These are phyloP conservation scores for Petrocephalus sullivani DNA, from an alignment of 2,797 vertebrate genomes.

Conservation along the genomic window DNA sequence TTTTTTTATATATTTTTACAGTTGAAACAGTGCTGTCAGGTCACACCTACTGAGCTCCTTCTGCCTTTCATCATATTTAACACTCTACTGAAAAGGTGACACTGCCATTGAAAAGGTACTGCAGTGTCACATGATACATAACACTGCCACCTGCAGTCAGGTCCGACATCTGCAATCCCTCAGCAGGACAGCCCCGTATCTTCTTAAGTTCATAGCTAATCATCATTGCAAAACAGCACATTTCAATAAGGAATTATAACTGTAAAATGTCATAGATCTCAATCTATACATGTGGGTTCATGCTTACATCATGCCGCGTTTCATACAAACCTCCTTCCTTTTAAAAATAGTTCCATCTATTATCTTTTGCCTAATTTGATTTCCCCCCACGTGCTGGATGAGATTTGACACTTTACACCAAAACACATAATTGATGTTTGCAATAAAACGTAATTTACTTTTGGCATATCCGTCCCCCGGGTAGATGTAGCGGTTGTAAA, in stretches of 20 bases:
- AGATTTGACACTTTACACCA: conserved; percentile 14
- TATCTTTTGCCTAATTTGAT: conserved; percentile 5
- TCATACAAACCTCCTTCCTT: neutral
- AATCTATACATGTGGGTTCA: neutral
- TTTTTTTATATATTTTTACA: conserved; percentile 23
- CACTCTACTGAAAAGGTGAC: conserved; percentile 16
- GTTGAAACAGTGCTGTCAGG: conserved; percentile 19
- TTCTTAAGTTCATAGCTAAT: neutral
- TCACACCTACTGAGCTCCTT: neutral
- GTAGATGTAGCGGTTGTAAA: conserved; percentile 90
- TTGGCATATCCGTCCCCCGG: conserved; percentile 85
- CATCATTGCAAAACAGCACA: neutral
- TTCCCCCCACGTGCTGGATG: neutral
- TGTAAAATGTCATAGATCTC: neutral
- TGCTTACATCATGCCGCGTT: neutral
- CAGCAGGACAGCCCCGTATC: neutral
- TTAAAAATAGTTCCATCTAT: conserved; percentile 8
- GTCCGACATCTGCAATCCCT: conserved; percentile 9
- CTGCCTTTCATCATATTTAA: neutral
- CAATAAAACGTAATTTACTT: conserved; percentile 64
- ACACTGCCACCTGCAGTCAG: conserved; percentile 42
- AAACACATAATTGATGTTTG: conserved; percentile 19
- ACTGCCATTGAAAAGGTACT: neutral
- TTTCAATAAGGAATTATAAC: neutral
- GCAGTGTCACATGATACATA: conserved; percentile 22